A percentile compares a stretch with the other conserved stretches of the same genome.
Conservation (phyloP, 2,888 invertebrate species). For the Alcis repandata region DNA sequence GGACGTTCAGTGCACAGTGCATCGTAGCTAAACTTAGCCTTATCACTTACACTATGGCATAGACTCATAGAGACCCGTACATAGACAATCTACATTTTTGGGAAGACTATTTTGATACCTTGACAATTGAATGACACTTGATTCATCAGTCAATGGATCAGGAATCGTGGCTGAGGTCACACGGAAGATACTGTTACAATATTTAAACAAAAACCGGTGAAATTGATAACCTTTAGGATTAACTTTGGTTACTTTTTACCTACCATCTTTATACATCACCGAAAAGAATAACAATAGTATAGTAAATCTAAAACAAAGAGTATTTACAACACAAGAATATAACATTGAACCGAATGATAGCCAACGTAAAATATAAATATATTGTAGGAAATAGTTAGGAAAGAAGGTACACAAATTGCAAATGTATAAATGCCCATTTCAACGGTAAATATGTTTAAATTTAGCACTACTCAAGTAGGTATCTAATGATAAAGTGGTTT, state of each 20-base stretch:
- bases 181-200: too few relatives aligned
- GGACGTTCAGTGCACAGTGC: too few relatives aligned
- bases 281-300: constrained; percentile 63
- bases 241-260: constrained; percentile 23
- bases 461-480: constrained; percentile 77
- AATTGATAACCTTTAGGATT: too few relatives aligned
- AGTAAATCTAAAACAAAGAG: constrained; percentile 45
- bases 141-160: too few relatives aligned
- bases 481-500: constrained; percentile 81
- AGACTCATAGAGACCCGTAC: too few relatives aligned
- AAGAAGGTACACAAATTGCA: constrained; percentile 67
- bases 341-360: constrained; percentile 47
- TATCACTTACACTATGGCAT: too few relatives aligned
- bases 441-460: constrained; percentile 71
- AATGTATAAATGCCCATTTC: constrained; percentile 83
- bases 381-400: constrained; percentile 74
- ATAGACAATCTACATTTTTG: too few relatives aligned
- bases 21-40: too few relatives aligned
- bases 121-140: too few relatives aligned
- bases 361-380: constrained; percentile 62
- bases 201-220: too few relatives aligned
- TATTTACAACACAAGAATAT: constrained; percentile 46
- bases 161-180: too few relatives aligned
- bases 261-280: constrained; percentile 61
- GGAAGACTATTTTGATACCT: too few relatives aligned